phyloP scores from a whole-genome alignment of 2,113 vertebrate genomes.

The Vidua macroura region DNA sequence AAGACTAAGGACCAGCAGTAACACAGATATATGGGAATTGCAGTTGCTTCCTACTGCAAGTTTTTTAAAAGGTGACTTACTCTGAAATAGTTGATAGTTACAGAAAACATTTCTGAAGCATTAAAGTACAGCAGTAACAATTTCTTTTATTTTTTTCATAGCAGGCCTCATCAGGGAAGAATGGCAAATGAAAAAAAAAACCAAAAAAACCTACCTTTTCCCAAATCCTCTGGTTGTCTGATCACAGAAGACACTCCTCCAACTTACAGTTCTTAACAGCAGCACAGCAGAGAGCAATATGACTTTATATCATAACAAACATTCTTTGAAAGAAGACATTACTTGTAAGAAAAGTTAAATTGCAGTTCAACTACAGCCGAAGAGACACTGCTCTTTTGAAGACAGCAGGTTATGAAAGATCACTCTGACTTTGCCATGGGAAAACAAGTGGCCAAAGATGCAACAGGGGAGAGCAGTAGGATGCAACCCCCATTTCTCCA shows the following conservation, averaged over 20 bases:
- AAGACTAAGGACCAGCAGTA: neutral
- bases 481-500: neutral
- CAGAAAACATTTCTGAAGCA: neutral
- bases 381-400: accelerated
- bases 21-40: neutral
- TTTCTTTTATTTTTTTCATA: neutral
- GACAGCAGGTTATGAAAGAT: neutral
- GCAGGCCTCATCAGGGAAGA: neutral
- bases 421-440: neutral
- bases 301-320: neutral
- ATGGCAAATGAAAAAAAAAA: neutral
- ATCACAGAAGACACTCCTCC: neutral
- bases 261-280: neutral
- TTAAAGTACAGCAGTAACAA: neutral
- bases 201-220: neutral
- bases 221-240: neutral
- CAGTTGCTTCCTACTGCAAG: neutral
- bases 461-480: neutral
- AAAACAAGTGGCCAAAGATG: neutral
- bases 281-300: neutral
- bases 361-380: neutral
- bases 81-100: neutral
- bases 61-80: neutral
- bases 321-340: neutral
- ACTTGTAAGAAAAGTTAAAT: neutral